Conservation (phyloP, 2,113 vertebrate genomes). For the Catagonus wagneri region DNA sequence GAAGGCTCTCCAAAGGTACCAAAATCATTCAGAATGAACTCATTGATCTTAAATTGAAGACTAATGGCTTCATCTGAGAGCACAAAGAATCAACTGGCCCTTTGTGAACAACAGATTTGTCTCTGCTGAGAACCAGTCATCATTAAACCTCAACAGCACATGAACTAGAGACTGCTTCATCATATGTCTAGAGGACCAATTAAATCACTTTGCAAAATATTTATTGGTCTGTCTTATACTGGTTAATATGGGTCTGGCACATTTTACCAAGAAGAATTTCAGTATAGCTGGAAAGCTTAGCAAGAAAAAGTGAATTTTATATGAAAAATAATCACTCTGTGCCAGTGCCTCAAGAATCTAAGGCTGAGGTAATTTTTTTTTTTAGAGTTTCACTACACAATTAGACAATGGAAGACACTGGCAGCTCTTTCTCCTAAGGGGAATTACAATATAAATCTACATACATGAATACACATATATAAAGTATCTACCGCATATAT, state of each 20-base stretch:
- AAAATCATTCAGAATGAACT: neutral
- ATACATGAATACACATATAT: neutral
- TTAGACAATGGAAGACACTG: neutral
- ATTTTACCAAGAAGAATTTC: slow-evolving; percentile 76
- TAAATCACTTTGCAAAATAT: slow-evolving; percentile 81
- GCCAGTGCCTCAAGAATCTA: neutral
- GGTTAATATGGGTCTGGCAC: slow-evolving; percentile 79
- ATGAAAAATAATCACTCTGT: slow-evolving; percentile 40
- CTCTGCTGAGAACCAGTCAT: neutral
- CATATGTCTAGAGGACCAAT: slow-evolving; percentile 72
- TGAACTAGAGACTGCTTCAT: slow-evolving; percentile 69
- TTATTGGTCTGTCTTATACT: slow-evolving; percentile 76
- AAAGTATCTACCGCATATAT: slow-evolving; percentile 59
- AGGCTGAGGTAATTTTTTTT: neutral
- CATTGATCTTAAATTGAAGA: slow-evolving; percentile 1
- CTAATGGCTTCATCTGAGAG: neutral
- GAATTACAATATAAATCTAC: slow-evolving; percentile 3
- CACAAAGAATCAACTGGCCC: slow-evolving; percentile 1
- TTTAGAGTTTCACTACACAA: slow-evolving; percentile 16
- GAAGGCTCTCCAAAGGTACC: neutral
- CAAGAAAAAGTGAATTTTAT: slow-evolving; percentile 26
- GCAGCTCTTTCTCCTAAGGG: neutral
- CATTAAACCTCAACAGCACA: slow-evolving; percentile 4
- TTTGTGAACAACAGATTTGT: neutral
- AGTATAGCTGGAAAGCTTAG: slow-evolving; percentile 49